Evolutionary conservation across 2,113 vertebrate species (phyloP), one percentile per base, ranked within the genome.

Genomic region (Pavo muticus): DNA sequence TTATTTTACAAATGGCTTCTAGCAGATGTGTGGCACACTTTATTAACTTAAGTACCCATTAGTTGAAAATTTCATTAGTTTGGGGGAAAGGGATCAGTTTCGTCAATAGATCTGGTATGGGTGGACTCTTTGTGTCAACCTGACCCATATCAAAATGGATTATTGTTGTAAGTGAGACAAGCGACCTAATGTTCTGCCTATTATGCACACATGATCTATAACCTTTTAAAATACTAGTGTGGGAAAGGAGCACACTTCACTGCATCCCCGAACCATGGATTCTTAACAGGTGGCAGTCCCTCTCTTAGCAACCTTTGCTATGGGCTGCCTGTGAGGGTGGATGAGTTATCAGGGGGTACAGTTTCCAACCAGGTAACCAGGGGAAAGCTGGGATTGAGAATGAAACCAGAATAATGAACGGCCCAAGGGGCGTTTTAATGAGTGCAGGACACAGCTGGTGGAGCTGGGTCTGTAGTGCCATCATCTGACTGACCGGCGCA

Each of bases 31-130:
- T 97, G 98, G 98, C 98, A 98, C 98, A 98, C 98, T 98, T 98
- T 98, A 98, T 98, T 98, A 98, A 98, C 98, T 98, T 98, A 97
- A 98, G 97, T 97, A 98, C 97, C 97, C 97, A 91, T 96, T 97
- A 97, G 97, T 98, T 98, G 98, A 98, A 98, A 98, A 98, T 98
- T 98, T 98, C 98, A 98, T 98, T 98, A 98, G 98, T 98, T 98
- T 96, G 98, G 97, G 95, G 97, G 97, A 98, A 97, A 98, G 97
- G 97, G 97, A 98, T 98, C 97, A 97, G 98, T 98, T 98, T 97
- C 86, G 96, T 98, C 97, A 98, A 97, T 98, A 98, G 98, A 97
- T 97, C 98, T 97, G 97, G 98, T 97, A 95, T 97, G 97, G 98
- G 97, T 97, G 97, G 97, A 97, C 96, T 96, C 97, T 98, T 98